A percentile compares a stretch with the other conserved stretches of the same genome.
These are phyloP conservation scores for Achlya flavicornis DNA, from an alignment of 2,888 invertebrate species.

Conservation along the genomic window DNA sequence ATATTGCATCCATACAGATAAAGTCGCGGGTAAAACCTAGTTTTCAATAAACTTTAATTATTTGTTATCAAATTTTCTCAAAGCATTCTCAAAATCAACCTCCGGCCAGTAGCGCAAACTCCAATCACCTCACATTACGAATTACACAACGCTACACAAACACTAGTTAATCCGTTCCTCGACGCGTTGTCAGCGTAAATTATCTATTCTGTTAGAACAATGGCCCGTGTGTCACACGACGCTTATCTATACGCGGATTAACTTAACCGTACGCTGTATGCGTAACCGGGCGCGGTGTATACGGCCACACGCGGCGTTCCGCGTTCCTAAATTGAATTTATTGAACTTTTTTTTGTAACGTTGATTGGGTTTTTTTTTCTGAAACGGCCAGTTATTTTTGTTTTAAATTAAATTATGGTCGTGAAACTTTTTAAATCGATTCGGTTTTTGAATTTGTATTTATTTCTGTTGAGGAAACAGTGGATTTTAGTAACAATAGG, in stretches of 20 bases:
- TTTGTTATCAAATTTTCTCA: too few species aligned
- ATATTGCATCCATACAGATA: background rate
- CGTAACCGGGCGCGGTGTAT: slow-evolving; percentile 37
- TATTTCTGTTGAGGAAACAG: too few species aligned
- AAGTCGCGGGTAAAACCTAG: background rate
- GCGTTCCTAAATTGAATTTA: slow-evolving; percentile 44
- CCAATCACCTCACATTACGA: slow-evolving; percentile 19
- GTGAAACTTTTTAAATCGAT: background rate
- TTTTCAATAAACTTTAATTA: background rate
- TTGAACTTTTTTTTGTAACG: slow-evolving; percentile 16
- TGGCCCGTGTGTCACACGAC: slow-evolving; percentile 38
- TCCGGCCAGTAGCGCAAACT: slow-evolving; percentile 13
- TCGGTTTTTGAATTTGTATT: background rate
- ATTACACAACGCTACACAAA: slow-evolving; percentile 24
- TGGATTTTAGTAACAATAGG: too few species aligned
- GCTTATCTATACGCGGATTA: slow-evolving; percentile 54
- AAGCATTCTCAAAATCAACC: slow-evolving; percentile 6
- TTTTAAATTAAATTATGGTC: background rate
- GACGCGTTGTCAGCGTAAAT: slow-evolving; percentile 47
- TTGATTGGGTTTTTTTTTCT: background rate
- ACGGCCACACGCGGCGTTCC: slow-evolving; percentile 50
- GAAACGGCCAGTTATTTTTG: background rate
- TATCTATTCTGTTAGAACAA: slow-evolving; percentile 63
- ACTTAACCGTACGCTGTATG: slow-evolving; percentile 33
- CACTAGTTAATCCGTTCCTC: slow-evolving; percentile 41